Evolutionary conservation across 2,113 vertebrate species (phyloP).

Genomic region (Gallinago jamesoni): DNA sequence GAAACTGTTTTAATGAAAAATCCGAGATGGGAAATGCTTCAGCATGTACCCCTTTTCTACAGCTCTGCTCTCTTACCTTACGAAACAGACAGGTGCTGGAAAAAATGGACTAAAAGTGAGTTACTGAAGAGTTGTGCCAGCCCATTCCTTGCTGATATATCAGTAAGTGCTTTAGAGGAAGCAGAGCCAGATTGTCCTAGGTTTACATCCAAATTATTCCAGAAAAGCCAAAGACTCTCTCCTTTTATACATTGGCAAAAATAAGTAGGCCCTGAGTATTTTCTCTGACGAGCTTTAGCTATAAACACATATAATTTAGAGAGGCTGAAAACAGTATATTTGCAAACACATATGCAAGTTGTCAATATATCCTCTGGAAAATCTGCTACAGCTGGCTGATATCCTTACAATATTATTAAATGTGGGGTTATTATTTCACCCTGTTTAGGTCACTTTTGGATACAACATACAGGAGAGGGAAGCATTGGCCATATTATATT

Average conservation of each 20-base stretch:
- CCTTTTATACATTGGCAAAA: background rate
- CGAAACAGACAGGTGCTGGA: background rate
- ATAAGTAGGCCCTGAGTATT: background rate
- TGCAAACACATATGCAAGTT: constrained; percentile 9
- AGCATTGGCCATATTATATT: background rate
- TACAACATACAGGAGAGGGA: background rate
- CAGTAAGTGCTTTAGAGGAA: background rate
- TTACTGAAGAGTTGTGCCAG: background rate
- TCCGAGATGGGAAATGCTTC: background rate
- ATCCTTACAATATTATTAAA: background rate
- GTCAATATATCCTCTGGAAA: constrained; percentile 23
- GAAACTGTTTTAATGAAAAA: background rate
- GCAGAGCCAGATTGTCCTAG: background rate
- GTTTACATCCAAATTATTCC: background rate
- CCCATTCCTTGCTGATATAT: background rate
- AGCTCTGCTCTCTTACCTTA: background rate
- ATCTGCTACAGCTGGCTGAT: constrained; percentile 21
- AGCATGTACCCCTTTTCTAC: background rate
- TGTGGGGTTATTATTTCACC: constrained; percentile 13
- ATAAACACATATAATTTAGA: background rate
- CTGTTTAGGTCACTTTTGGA: constrained; percentile 58
- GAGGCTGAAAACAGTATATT: constrained; percentile 1
- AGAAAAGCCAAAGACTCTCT: background rate
- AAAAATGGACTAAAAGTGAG: background rate
- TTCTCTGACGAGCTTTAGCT: background rate